phyloP scores from a whole-genome alignment of 2,888 invertebrate genomes.

The Melipona beecheii region DNA sequence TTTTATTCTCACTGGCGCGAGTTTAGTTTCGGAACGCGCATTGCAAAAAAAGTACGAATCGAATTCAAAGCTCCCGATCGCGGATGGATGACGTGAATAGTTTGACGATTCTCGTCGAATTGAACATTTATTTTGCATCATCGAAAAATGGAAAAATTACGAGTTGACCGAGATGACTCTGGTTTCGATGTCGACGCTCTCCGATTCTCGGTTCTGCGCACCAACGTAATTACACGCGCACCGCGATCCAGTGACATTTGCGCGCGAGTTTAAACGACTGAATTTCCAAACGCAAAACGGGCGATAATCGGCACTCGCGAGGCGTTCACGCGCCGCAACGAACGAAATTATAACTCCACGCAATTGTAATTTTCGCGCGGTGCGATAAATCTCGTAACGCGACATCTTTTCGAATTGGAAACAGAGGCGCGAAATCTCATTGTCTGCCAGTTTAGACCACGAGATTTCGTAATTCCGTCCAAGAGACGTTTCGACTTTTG shows the following conservation, averaged over 20 bases:
- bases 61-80: no score
- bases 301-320: constrained; percentile 23
- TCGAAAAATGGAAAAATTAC: no score
- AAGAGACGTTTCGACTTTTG: background rate
- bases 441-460: constrained; percentile 17
- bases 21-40: no score
- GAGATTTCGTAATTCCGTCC: constrained; percentile 1
- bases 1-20: no score
- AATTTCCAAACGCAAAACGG: constrained; percentile 25
- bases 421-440: constrained; percentile 8
- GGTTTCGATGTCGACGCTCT: no score
- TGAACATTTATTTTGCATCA: no score
- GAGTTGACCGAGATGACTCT: no score
- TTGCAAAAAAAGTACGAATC: no score
- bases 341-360: constrained; percentile 22
- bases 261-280: constrained; percentile 13
- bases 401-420: constrained; percentile 38
- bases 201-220: no score
- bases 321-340: constrained; percentile 20
- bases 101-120: no score
- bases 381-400: constrained; percentile 26
- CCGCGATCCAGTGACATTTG: background rate
- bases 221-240: background rate
- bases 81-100: no score
- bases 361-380: constrained; percentile 37